A percentile compares a stretch with the other conserved stretches of the same genome.
These are phyloP conservation scores for Spheniscus mendiculus DNA, from an alignment of 2,113 vertebrate species.

Conservation along the genomic window DNA sequence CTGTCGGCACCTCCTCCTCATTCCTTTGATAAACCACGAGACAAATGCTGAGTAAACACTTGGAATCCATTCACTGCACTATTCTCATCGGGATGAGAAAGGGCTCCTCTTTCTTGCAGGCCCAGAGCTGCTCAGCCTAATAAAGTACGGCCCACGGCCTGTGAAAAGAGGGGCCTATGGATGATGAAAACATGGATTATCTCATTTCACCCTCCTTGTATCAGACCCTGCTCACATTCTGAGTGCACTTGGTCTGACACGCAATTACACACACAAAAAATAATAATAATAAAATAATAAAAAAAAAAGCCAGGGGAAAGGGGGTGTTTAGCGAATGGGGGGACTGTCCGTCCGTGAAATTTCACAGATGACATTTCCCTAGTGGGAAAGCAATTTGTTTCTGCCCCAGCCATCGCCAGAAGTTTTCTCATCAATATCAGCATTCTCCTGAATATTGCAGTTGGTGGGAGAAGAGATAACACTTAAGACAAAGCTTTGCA, in stretches of 20 bases:
- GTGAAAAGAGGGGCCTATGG: conserved; percentile 92
- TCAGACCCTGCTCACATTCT: conserved; percentile 78
- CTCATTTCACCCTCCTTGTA: conserved; percentile 85
- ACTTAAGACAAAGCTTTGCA: not conserved
- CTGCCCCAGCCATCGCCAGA: not conserved
- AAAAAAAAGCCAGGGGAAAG: not conserved
- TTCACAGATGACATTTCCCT: conserved; percentile 48
- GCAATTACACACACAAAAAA: conserved; percentile 70
- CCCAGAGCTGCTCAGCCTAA: conserved; percentile 92
- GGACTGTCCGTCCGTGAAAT: not conserved
- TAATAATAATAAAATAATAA: not conserved
- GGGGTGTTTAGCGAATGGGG: not conserved
- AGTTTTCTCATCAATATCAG: not conserved
- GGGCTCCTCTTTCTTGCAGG: conserved; percentile 90
- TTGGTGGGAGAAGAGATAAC: not conserved
- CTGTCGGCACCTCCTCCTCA: conserved; percentile 76
- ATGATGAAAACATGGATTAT: conserved; percentile 94
- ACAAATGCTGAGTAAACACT: conserved; percentile 94
- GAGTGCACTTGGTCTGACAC: conserved; percentile 83
- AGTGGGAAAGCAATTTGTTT: conserved; percentile 12
- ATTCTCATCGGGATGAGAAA: conserved; percentile 88
- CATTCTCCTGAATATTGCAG: not conserved
- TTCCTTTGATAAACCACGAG: conserved; percentile 77
- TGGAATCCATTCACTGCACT: conserved; percentile 92
- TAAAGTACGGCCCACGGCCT: conserved; percentile 98